Evolutionary conservation across 1,140 invertebrate species (phyloP).

Genomic region (Hyles euphorbiae): DNA sequence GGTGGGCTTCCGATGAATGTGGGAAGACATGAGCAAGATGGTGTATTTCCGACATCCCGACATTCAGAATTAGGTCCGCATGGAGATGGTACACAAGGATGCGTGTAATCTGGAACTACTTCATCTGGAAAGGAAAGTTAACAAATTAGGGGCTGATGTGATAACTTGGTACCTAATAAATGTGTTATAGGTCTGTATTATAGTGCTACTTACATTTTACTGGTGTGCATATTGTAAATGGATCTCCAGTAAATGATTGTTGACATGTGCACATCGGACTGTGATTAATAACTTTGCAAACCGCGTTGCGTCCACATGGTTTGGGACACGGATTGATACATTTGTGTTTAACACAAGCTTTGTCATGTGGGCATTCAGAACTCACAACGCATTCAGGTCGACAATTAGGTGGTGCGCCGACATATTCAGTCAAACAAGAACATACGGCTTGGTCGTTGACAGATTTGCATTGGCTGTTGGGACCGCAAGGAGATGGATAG

Average conservation of each 20-base stretch:
- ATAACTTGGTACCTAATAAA: background rate
- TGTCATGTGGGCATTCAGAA: constrained; percentile 78
- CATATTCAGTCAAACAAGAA: constrained; percentile 78
- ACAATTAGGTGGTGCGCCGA: constrained; percentile 77
- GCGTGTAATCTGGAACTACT: constrained; percentile 33
- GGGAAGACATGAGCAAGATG: constrained; percentile 80
- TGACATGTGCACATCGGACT: constrained; percentile 81
- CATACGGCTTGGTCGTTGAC: constrained; percentile 77
- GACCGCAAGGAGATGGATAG: constrained; percentile 79
- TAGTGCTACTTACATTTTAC: constrained; percentile 69
- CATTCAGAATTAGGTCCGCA: constrained; percentile 84
- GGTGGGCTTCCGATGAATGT: constrained; percentile 82
- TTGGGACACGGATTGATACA: constrained; percentile 79
- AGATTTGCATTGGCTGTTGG: constrained; percentile 79
- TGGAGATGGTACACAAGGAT: constrained; percentile 81
- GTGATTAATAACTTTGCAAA: constrained; percentile 81
- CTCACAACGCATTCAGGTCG: constrained; percentile 79
- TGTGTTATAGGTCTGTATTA: background rate
- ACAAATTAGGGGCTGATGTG: too few relatives aligned
- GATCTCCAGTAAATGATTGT: constrained; percentile 79
- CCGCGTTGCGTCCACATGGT: constrained; percentile 77
- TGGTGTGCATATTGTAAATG: constrained; percentile 78
- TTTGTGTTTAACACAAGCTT: constrained; percentile 79
- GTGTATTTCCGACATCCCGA: constrained; percentile 75
- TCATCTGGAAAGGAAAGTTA: constrained; percentile 63